Conservation (phyloP, 2,797 vertebrate species). For the Hydrocynus forskahlii region DNA sequence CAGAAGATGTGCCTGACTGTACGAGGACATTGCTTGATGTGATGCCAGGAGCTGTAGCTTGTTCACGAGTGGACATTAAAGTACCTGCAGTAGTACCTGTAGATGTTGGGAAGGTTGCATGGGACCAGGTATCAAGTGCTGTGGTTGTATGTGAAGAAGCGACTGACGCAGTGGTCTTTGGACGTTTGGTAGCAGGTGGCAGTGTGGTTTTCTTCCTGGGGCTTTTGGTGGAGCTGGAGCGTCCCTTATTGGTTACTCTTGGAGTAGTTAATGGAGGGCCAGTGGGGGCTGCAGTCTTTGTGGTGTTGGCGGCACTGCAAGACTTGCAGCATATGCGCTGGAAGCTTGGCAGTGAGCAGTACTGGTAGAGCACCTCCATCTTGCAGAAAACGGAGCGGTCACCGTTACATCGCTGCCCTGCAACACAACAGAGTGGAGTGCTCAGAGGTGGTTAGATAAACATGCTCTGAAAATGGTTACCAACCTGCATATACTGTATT, state of each 20-base stretch:
- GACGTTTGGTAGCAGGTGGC: not conserved
- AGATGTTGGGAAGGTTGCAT: constrained; percentile 7
- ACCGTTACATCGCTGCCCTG: constrained; percentile 89
- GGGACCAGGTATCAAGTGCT: constrained; percentile 42
- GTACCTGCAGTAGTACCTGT: constrained; percentile 36
- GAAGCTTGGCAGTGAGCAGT: constrained; percentile 89
- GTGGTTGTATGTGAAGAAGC: constrained; percentile 36
- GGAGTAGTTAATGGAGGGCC: constrained; percentile 29
- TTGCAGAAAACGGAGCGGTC: constrained; percentile 94
- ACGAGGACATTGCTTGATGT: constrained; percentile 40
- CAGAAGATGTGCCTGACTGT: constrained; percentile 28
- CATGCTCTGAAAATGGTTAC: not conserved
- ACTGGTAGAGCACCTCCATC: constrained; percentile 87
- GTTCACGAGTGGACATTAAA: constrained; percentile 28
- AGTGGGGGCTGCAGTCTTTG: constrained; percentile 32
- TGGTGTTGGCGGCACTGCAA: constrained; percentile 75
- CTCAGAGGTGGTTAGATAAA: constrained; percentile 63
- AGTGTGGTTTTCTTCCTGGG: constrained; percentile 6
- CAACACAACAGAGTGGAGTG: constrained; percentile 80
- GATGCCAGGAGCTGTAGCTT: constrained; percentile 50
- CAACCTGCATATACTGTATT: no score
- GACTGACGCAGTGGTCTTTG: constrained; percentile 11
- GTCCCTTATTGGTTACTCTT: constrained; percentile 13
- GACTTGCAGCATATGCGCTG: constrained; percentile 92
- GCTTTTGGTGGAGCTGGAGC: constrained; percentile 41